Evolutionary conservation across 2,113 vertebrate genomes (phyloP).

Genomic region (Lucifuga dentata): DNA sequence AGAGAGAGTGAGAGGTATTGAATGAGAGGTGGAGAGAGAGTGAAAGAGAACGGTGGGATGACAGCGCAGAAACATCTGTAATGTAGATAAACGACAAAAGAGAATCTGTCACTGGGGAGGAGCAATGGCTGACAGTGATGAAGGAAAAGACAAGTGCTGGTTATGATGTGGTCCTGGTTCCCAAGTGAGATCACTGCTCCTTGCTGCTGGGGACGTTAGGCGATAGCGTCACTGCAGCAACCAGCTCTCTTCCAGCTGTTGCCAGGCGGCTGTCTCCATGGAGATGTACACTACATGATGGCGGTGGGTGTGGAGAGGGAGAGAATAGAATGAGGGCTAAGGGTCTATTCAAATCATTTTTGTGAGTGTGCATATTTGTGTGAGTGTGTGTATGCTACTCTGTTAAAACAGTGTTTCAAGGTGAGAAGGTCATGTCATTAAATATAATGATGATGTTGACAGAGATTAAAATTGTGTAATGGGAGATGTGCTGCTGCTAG

Average conservation of each 20-base stretch:
- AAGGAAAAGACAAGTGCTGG: conserved; percentile 46
- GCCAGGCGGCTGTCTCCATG: conserved; percentile 87
- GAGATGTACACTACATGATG: conserved; percentile 78
- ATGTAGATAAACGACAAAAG: conserved; percentile 71
- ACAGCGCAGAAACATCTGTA: conserved; percentile 57
- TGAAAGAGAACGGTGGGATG: conserved; percentile 28
- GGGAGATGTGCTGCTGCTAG: conserved; percentile 15
- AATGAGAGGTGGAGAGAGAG: conserved; percentile 40
- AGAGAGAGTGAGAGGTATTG: conserved; percentile 29
- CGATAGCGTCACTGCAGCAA: conserved; percentile 74
- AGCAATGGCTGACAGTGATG: conserved; percentile 52
- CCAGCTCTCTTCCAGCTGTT: conserved; percentile 83
- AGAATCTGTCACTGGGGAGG: conserved; percentile 48
- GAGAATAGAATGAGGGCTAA: conserved; percentile 29
- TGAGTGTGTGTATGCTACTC: conserved; percentile 6
- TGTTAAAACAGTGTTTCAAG: conserved; percentile 33
- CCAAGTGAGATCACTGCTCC: conserved; percentile 69
- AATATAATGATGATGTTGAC: conserved; percentile 40
- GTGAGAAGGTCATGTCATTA: conserved; percentile 48
- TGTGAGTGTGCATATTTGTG: not conserved
- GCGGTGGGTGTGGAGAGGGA: conserved; percentile 48
- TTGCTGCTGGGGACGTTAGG: conserved; percentile 38
- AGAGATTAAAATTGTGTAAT: conserved; percentile 48
- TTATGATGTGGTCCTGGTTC: conserved; percentile 45
- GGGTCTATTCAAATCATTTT: conserved; percentile 8